phyloP scores from a whole-genome alignment of 2,113 vertebrate genomes.

The Pholis gunnellus region DNA sequence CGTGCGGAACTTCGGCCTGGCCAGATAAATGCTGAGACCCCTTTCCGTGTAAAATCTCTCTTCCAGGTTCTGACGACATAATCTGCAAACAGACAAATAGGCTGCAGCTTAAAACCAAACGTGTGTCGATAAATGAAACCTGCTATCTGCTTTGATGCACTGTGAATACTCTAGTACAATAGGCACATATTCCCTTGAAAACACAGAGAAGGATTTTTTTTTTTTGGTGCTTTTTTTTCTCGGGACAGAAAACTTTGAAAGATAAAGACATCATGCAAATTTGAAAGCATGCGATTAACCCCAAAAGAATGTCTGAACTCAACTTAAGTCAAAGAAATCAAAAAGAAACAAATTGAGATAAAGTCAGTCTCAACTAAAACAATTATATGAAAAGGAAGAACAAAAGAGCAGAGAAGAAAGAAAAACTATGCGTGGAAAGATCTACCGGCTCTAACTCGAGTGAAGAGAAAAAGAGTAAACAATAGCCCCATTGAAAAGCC shows the following conservation, averaged over 20 bases:
- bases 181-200: slow-evolving; percentile 79
- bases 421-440: slow-evolving; percentile 78
- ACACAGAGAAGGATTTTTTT: slow-evolving; percentile 71
- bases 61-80: slow-evolving; percentile 85
- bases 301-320: slow-evolving; percentile 68
- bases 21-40: slow-evolving; percentile 81
- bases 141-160: slow-evolving; percentile 89
- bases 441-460: slow-evolving; percentile 78
- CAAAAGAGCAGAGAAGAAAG: slow-evolving; percentile 69
- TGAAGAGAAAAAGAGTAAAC: slow-evolving; percentile 79
- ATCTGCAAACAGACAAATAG: slow-evolving; percentile 93
- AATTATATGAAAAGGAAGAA: slow-evolving; percentile 74
- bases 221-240: slow-evolving; percentile 42
- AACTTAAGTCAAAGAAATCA: slow-evolving; percentile 76
- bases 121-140: slow-evolving; percentile 28
- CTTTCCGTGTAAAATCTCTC: slow-evolving; percentile 87
- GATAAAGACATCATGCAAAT: slow-evolving; percentile 86
- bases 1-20: slow-evolving; percentile 86
- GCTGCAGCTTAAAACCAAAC: slow-evolving; percentile 68
- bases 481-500: slow-evolving; percentile 82
- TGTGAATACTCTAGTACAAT: slow-evolving; percentile 82
- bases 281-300: slow-evolving; percentile 85
- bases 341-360: slow-evolving; percentile 70
- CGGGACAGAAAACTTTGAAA: slow-evolving; percentile 78
- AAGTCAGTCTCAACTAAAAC: slow-evolving; percentile 67